These are phyloP conservation scores for Lepus americanus DNA, from an alignment of 2,113 vertebrate species.

Conservation along the genomic window DNA sequence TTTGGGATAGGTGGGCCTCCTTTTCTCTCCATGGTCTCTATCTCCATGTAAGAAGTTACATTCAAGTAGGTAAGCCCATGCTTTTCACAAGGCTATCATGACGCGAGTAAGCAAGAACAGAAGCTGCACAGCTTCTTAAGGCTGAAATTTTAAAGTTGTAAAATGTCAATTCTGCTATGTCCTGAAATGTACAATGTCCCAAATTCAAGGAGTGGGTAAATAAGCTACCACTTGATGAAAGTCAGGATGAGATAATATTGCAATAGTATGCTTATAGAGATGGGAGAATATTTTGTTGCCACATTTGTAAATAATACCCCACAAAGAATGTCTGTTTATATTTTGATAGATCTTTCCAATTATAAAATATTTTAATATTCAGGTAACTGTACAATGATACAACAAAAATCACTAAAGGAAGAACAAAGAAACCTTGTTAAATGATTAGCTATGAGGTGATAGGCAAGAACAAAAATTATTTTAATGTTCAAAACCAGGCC, in stretches of 20 bases:
- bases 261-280: neutral
- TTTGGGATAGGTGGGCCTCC: neutral
- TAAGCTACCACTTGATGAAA: conserved; percentile 5
- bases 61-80: neutral
- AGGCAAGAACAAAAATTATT: conserved; percentile 23
- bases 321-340: neutral
- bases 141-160: neutral
- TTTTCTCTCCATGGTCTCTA: neutral
- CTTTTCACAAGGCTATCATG: neutral
- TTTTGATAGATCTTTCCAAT: conserved; percentile 23
- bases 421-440: neutral
- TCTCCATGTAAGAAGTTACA: neutral
- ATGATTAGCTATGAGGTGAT: neutral
- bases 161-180: neutral
- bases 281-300: neutral
- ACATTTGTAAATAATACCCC: conserved; percentile 34
- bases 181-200: neutral
- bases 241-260: neutral
- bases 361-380: neutral
- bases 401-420: conserved; percentile 26
- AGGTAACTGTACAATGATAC: neutral
- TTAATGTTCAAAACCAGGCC: neutral
- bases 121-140: neutral
- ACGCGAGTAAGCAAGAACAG: neutral
- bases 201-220: neutral